Conservation (phyloP, 2,113 vertebrate genomes). For the Colinus virginianus region DNA sequence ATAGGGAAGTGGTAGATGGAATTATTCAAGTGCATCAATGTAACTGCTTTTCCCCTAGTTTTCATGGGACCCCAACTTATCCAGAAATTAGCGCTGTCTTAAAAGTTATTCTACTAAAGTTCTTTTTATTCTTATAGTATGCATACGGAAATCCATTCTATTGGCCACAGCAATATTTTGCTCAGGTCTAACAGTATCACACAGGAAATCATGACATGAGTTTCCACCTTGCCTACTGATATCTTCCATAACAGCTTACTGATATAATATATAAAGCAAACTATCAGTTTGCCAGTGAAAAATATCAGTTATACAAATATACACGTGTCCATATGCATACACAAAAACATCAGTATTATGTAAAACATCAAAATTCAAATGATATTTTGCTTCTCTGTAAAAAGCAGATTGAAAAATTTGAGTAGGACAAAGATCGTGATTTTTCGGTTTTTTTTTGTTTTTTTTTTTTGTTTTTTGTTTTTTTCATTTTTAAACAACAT, state of each 20-base stretch:
- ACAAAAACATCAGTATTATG: background rate
- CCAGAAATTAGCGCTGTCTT: background rate
- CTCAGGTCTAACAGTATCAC: background rate
- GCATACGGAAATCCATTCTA: background rate
- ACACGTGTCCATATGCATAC: background rate
- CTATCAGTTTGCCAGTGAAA: background rate
- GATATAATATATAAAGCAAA: background rate
- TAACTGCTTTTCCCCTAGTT: background rate
- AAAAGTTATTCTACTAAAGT: background rate
- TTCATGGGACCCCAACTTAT: background rate
- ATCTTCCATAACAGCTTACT: accelerated
- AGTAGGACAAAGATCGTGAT: background rate
- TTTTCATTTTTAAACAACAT: background rate
- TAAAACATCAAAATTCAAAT: background rate
- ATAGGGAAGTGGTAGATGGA: background rate
- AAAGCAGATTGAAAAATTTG: background rate
- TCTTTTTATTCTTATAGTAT: background rate
- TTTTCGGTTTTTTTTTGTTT: background rate
- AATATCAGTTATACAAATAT: background rate
- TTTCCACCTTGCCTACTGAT: background rate
- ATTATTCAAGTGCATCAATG: background rate
- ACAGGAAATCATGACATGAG: background rate
- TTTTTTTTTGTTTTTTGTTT: background rate
- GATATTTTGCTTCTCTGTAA: background rate
- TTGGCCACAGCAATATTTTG: background rate